Evolutionary conservation across 2,113 vertebrate genomes (phyloP), one percentile per base, ranked within the genome.

Genomic region (Sciurus niger): DNA sequence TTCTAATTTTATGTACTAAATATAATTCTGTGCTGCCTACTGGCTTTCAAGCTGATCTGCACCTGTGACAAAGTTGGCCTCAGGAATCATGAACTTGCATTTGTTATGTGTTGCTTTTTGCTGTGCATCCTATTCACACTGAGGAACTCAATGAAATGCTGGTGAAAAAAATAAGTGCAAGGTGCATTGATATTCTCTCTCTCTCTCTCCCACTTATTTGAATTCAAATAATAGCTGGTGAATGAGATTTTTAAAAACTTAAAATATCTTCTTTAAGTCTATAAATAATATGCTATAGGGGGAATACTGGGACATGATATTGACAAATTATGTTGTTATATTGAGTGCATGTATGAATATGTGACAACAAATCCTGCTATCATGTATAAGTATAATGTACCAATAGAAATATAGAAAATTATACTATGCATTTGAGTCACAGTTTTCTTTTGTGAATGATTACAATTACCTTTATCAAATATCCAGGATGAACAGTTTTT

Each of bases 1-100:
- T 97, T 99, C 85, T 99, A 98, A 89, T 99, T 99, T 98, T 99
- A 99, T 2, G 67, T 98, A 12, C 98, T 99, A 98, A 99, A 99
- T 96, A 97, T 99, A 90, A 98, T 98, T 96, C 97, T 99, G 89
- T 98, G 99, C 98, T 99, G 98, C 30, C 90, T 98, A 0, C 99
- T 99, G 84, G 99, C 99, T 43, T 98, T 98, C 67, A 97, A 99
- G 97, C 98, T 99, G 89, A 98, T 99, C 98, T 97, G 98, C 90
- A 99, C 98, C 34, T 99, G 99, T 93, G 97, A 99, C 58, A 98
- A 97, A 89, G 98, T 98, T n/a, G 98, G 99, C 82, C 99, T 99
- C 72, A 97, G 98, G 78, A 98, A 99, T 95, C 53, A 91, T 1
- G 96, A 96, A 4, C 98, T 99, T 84, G 98, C 99, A 96, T 99